Base-by-base conservation (phyloP, 2,888 invertebrate genomes). In the Psylliodes chrysocephalus region DNA sequence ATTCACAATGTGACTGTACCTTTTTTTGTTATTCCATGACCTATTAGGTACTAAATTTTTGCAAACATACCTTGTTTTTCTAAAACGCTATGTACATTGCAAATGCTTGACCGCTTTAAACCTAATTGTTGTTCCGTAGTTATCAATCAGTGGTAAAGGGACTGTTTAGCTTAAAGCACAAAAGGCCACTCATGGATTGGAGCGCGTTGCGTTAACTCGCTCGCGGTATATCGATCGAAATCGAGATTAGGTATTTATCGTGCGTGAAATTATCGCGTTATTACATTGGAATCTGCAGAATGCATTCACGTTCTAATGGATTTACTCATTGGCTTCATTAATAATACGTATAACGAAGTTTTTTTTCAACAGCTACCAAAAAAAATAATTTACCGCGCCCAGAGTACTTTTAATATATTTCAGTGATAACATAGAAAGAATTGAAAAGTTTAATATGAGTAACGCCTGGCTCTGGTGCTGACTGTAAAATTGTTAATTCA, bases 191-290 rank as follows among this genome's bases (percentile, higher is more conserved):
- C 46, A 25, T 46, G 46, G 46, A 19, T 15, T 44, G 10, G 10
- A 44, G 18, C 44, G 46, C 3, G 35, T 33, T 53, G 38, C 42
- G 17, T 42, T 44, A 44, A 44, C 19, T 54, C 42, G 17, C 12
- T 38, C 35, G 35, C 22, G 47, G 54, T 55, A n/a, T 54, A 61
- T 61, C 30, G 60, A 61, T 49, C 15, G 15, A 17, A 19, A 12
- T 42, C 14, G 17, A 35, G 60, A 22, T 60, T 60, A 44, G 42
- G 33, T 3, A 25, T 53, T 53, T 42, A 52, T 44, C 53, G 44
- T 22, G 30, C 55, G 55, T 44, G 42, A 55, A 55, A 55, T 54
- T 54, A 55, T 46, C 33, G 51, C 28, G 28, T 38, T 46, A 46
- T 46, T 46, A 25, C 46, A 46, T 46, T n/a, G 46, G 46, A 46